Evolutionary conservation across 2,113 vertebrate species (phyloP).

Genomic region (Ivindomyrus marchei): DNA sequence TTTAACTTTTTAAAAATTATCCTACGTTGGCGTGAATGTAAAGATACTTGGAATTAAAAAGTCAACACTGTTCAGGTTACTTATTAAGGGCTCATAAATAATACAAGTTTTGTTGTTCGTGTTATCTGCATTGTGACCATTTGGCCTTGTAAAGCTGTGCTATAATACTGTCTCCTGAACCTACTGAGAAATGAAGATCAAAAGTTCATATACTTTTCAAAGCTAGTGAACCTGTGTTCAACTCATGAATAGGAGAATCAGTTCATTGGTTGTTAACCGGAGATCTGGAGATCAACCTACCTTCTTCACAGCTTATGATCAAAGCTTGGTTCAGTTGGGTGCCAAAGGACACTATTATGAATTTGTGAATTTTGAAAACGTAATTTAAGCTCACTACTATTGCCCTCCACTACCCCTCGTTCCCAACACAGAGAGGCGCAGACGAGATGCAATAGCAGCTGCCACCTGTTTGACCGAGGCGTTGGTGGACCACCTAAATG

Average conservation of each 20-base stretch:
- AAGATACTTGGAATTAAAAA: neutral
- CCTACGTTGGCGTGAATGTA: neutral
- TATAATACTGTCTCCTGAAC: neutral
- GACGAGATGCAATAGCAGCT: conserved; percentile 79
- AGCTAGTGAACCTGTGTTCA: neutral
- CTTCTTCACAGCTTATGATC: neutral
- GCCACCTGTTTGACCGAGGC: conserved; percentile 85
- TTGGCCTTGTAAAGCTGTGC: neutral
- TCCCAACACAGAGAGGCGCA: conserved; percentile 65
- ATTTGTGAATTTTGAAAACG: neutral
- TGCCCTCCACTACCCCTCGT: neutral
- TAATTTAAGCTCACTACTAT: neutral
- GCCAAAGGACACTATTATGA: neutral
- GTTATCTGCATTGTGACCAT: neutral
- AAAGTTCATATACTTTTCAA: neutral
- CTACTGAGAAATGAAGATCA: neutral
- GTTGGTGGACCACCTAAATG: conserved; percentile 85
- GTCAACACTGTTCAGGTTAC: neutral
- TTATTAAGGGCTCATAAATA: neutral
- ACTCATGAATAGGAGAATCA: neutral
- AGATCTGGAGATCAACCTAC: neutral
- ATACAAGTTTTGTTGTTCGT: neutral
- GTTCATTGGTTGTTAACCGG: neutral
- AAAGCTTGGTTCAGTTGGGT: neutral
- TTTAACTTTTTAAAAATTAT: neutral